Evolutionary conservation across 2,113 vertebrate genomes (phyloP).

Genomic region (Nyctereutes procyonoides): DNA sequence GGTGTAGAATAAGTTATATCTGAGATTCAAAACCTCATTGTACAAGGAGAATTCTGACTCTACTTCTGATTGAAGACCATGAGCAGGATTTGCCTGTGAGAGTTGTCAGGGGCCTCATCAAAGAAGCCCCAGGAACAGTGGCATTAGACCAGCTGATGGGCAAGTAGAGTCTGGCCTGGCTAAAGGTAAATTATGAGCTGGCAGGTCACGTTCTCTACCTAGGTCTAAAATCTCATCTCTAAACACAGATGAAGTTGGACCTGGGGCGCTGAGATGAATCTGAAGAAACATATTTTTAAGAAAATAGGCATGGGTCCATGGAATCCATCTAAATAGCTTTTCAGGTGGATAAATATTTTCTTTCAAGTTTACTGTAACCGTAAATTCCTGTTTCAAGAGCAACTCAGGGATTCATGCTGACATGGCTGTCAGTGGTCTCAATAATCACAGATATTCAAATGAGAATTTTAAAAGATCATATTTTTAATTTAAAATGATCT

Average conservation of each 20-base stretch:
- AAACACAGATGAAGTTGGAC: not conserved
- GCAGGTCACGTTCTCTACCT: not conserved
- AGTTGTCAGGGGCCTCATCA: not conserved
- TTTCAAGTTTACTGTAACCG: constrained; percentile 51
- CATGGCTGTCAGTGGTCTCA: constrained; percentile 61
- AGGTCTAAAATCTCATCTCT: not conserved
- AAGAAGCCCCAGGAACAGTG: not conserved
- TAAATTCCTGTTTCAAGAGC: constrained; percentile 50
- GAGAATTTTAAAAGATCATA: constrained; percentile 67
- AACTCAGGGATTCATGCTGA: constrained; percentile 48
- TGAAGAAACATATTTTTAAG: constrained; percentile 21
- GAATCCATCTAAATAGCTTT: not conserved
- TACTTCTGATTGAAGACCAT: not conserved
- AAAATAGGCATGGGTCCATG: not conserved
- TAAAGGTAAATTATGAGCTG: not conserved
- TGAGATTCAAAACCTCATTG: not conserved
- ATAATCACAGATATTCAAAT: constrained; percentile 68
- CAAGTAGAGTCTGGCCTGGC: not conserved
- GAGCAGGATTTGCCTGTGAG: not conserved
- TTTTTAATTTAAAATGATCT: constrained; percentile 72
- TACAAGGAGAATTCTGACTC: not conserved
- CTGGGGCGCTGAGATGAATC: not conserved
- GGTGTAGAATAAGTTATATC: not conserved
- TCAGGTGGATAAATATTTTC: constrained; percentile 49
- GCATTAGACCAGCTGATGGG: not conserved